Evolutionary conservation across 2,113 vertebrate species (phyloP).

Genomic region (Daubentonia madagascariensis): DNA sequence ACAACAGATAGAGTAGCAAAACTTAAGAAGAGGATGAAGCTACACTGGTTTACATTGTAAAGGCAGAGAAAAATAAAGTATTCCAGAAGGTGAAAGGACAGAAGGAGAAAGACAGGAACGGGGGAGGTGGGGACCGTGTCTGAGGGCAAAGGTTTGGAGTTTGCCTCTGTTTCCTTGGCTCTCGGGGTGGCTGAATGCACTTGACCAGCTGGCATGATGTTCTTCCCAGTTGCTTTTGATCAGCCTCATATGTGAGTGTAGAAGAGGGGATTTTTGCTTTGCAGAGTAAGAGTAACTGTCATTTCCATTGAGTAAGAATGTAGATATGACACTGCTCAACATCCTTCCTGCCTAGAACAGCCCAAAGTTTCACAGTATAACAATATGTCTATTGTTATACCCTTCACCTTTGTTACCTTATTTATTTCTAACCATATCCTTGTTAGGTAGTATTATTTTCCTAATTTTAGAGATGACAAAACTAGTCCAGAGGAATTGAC

Average conservation of each 20-base stretch:
- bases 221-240: neutral
- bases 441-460: neutral
- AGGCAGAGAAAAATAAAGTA: neutral
- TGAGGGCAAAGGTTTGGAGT: neutral
- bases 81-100: neutral
- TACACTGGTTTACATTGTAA: neutral
- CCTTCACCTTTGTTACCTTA: neutral
- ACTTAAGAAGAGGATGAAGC: neutral
- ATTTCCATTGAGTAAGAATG: neutral
- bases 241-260: neutral
- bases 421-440: neutral
- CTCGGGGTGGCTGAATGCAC: neutral
- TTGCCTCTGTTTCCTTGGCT: neutral
- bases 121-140: fast-evolving
- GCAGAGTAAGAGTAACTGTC: neutral
- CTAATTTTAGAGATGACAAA: neutral
- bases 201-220: neutral
- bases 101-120: neutral
- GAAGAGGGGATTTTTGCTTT: neutral
- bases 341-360: neutral
- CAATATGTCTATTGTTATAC: fast-evolving
- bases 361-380: neutral
- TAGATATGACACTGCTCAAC: neutral
- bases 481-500: neutral
- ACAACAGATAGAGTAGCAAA: neutral